Evolutionary conservation across 2,113 vertebrate species (phyloP).

Genomic region (human (Homo sapiens)): GRCh38 chr5:164198001-164198500

Average conservation of each 20-base stretch:
- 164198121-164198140: no score
- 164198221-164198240: no score
- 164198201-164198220: no score
- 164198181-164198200: no score
- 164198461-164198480: constrained; percentile 73
- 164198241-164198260: background rate
- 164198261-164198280: background rate
- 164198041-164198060: no score
- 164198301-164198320: background rate
- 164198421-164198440: constrained; percentile 48
- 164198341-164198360: constrained; percentile 1
- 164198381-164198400: background rate
- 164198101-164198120: no score
- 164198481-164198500: constrained; percentile 70
- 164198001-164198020: no score
- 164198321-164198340: background rate
- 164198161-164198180: no score
- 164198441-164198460: constrained; percentile 68
- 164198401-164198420: constrained; percentile 47
- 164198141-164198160: no score
- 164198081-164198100: no score
- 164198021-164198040: no score
- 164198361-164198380: background rate
- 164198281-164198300: background rate
- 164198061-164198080: no score